Conservation (phyloP, 2,888 invertebrate genomes). For the Pyrrhia umbra region DNA sequence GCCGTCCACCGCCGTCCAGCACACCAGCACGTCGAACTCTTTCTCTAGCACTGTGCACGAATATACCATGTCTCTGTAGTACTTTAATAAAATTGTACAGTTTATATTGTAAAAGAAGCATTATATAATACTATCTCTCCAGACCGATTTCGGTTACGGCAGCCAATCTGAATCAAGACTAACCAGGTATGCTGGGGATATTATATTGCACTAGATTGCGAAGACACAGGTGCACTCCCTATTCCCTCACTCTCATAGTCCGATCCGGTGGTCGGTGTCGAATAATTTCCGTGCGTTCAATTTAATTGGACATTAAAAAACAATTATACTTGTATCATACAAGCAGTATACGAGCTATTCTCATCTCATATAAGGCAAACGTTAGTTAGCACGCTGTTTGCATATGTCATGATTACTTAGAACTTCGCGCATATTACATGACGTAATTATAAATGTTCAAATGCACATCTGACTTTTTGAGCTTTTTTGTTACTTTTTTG, state of each 20-base stretch:
- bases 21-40: slow-evolving; percentile 91
- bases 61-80: neutral
- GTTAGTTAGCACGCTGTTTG: slow-evolving; percentile 19
- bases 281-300: too few relatives aligned
- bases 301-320: neutral
- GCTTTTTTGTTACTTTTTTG: slow-evolving; percentile 3
- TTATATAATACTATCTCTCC: too few relatives aligned
- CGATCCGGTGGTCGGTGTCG: too few relatives aligned
- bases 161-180: too few relatives aligned
- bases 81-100: neutral
- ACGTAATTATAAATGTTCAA: slow-evolving; percentile 12
- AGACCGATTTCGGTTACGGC: too few relatives aligned
- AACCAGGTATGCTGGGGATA: too few relatives aligned
- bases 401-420: slow-evolving; percentile 37
- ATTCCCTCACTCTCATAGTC: too few relatives aligned
- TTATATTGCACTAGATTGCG: too few relatives aligned
- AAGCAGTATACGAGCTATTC: slow-evolving; percentile 1
- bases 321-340: neutral
- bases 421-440: slow-evolving; percentile 22
- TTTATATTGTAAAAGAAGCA: too few relatives aligned
- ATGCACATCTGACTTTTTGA: slow-evolving; percentile 4
- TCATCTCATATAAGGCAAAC: neutral
- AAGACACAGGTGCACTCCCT: too few relatives aligned
- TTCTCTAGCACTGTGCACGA: slow-evolving; percentile 80
- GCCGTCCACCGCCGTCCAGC: slow-evolving; percentile 91